These are phyloP conservation scores for Halcyon leucocephala DNA, from an alignment of 2,797 vertebrate genomes.

Conservation along the genomic window DNA sequence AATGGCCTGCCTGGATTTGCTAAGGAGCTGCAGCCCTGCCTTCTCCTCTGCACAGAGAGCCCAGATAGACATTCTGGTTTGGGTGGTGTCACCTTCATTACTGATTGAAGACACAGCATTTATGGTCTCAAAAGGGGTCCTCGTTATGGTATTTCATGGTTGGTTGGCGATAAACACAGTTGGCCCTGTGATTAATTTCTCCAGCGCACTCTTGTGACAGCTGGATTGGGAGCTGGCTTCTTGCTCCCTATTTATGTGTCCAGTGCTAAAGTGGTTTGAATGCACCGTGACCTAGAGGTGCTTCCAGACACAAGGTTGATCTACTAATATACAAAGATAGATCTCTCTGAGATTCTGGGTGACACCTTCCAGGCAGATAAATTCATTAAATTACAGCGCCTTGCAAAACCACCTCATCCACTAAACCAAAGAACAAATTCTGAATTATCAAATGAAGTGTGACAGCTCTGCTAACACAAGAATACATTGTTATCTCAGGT, in stretches of 20 bases:
- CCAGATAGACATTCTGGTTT: neutral
- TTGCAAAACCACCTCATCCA: conserved; percentile 3
- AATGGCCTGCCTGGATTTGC: neutral
- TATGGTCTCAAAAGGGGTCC: neutral
- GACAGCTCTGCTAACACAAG: conserved; percentile 40
- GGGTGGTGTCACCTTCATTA: neutral
- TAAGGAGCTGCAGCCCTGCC: neutral
- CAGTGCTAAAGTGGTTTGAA: neutral
- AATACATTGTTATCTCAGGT: conserved; percentile 35
- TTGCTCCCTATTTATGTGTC: neutral
- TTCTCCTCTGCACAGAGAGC: neutral
- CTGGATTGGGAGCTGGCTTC: conserved; percentile 29
- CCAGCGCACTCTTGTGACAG: neutral
- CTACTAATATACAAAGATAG: conserved; percentile 40
- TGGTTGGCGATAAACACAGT: neutral
- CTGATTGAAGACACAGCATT: neutral
- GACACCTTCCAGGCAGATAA: conserved; percentile 16
- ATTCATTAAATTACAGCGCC: conserved; percentile 11
- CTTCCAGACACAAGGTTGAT: conserved; percentile 24
- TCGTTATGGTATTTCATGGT: neutral
- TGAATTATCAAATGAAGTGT: conserved; percentile 42
- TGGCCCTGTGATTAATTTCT: conserved; percentile 43
- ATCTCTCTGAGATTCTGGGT: conserved; percentile 1
- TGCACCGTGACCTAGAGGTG: neutral
- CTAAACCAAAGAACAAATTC: conserved; percentile 30